Evolutionary conservation across 2,888 invertebrate species (phyloP).

Genomic region (Sarcophaga carnaria): DNA sequence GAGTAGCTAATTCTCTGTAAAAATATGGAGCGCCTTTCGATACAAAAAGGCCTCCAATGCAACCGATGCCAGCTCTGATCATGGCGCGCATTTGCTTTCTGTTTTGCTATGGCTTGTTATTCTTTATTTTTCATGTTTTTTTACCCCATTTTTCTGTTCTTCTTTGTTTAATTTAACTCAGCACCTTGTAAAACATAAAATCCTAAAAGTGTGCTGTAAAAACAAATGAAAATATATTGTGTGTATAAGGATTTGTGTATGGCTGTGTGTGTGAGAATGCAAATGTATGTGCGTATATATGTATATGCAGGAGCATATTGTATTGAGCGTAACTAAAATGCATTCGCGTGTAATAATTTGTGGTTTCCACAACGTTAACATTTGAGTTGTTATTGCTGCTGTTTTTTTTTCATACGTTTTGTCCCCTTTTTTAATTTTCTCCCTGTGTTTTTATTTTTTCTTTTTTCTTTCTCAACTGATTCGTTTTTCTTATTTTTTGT

Average conservation of each 20-base stretch:
- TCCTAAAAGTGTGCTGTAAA: slow-evolving; percentile 49
- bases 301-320: not conserved
- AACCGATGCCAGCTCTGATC: not conserved
- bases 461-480: slow-evolving; percentile 3
- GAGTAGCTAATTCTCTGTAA: too few species aligned
- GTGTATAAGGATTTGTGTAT: slow-evolving; percentile 9
- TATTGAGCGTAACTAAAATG: slow-evolving; percentile 57
- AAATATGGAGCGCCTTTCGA: not conserved
- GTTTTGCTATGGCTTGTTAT: slow-evolving; percentile 16
- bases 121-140: slow-evolving; percentile 1
- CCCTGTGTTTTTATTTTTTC: not conserved
- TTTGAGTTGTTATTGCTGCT: slow-evolving; percentile 44
- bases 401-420: slow-evolving; percentile 11
- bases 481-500: slow-evolving; percentile 14
- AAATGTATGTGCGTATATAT: slow-evolving; percentile 12
- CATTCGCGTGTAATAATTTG: slow-evolving; percentile 66
- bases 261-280: not conserved
- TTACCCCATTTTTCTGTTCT: not conserved
- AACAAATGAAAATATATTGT: slow-evolving; percentile 51
- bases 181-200: slow-evolving; percentile 50
- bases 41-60: not conserved
- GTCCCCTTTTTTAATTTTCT: slow-evolving; percentile 19
- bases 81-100: slow-evolving; percentile 12
- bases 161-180: slow-evolving; percentile 42
- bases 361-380: slow-evolving; percentile 67